A percentile compares a stretch with the other conserved stretches of the same genome.
Conservation (phyloP, 2,888 invertebrate genomes). For the Trichopria drosophilae region DNA sequence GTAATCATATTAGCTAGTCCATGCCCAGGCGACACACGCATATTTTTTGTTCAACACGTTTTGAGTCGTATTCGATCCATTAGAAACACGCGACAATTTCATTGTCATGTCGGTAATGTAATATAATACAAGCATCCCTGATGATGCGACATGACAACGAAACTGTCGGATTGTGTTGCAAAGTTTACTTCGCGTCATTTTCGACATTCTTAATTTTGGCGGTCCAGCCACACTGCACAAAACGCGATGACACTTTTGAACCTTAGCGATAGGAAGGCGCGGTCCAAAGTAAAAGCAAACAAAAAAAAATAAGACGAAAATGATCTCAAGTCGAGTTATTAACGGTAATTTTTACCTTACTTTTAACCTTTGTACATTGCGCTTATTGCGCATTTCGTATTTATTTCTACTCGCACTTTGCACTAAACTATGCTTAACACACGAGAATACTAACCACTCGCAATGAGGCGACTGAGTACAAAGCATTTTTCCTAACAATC, state of each 20-base stretch:
- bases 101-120: no score
- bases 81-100: no score
- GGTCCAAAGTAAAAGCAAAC: conserved; percentile 23
- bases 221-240: conserved; percentile 12
- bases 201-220: no score
- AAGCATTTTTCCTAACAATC: conserved; percentile 41
- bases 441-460: conserved; percentile 43
- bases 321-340: conserved; percentile 55
- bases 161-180: no score
- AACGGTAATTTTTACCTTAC: conserved; percentile 45
- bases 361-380: conserved; percentile 53
- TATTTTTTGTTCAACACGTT: no score
- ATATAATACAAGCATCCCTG: no score
- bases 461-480: conserved; percentile 50
- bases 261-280: conserved; percentile 25
- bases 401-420: conserved; percentile 48
- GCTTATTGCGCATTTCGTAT: conserved; percentile 54
- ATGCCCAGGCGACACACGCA: conserved; percentile 41
- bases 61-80: no score
- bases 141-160: no score
- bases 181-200: no score
- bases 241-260: conserved; percentile 8
- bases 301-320: conserved; percentile 44
- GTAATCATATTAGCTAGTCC: conserved; percentile 51
- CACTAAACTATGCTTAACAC: conserved; percentile 32